phyloP scores from a whole-genome alignment of 2,797 vertebrate genomes.

The Cetoscarus ocellatus region DNA sequence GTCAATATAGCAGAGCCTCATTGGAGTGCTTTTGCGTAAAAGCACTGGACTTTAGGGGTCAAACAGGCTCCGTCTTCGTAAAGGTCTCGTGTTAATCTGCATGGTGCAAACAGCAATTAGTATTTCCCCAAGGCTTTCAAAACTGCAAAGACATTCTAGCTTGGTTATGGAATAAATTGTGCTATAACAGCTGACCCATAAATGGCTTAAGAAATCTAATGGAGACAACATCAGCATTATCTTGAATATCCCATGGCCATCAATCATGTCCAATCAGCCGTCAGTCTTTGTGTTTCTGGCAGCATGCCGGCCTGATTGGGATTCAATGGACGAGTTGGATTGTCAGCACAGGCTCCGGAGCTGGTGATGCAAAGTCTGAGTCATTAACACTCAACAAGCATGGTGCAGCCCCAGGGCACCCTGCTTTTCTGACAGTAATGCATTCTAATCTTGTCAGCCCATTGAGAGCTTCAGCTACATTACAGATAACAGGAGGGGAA shows the following conservation, averaged over 20 bases:
- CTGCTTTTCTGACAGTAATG: constrained; percentile 81
- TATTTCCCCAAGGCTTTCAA: background rate
- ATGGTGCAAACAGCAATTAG: too few species aligned
- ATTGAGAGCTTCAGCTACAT: constrained; percentile 82
- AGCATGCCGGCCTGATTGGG: constrained; percentile 63
- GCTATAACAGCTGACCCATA: constrained; percentile 4
- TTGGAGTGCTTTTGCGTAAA: too few species aligned
- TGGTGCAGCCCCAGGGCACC: constrained; percentile 76
- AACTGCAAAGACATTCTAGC: constrained; percentile 17
- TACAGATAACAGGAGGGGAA: constrained; percentile 82
- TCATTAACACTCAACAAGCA: constrained; percentile 81
- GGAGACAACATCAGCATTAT: constrained; percentile 36
- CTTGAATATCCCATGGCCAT: constrained; percentile 36
- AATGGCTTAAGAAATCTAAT: constrained; percentile 29
- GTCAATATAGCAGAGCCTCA: too few species aligned
- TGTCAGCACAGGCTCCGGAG: constrained; percentile 70
- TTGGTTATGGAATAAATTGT: constrained; percentile 19
- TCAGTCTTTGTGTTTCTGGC: constrained; percentile 42
- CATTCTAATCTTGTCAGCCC: constrained; percentile 84
- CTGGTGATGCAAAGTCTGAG: constrained; percentile 69
- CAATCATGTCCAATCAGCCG: constrained; percentile 50
- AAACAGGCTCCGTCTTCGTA: too few species aligned
- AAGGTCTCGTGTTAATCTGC: too few species aligned
- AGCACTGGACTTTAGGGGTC: too few species aligned
- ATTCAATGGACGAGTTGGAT: constrained; percentile 70